Percentiles rank a stretch among this genome's conserved stretches.
phyloP scores from a whole-genome alignment of 2,797 vertebrate species.

The Vespertilio murinus region DNA sequence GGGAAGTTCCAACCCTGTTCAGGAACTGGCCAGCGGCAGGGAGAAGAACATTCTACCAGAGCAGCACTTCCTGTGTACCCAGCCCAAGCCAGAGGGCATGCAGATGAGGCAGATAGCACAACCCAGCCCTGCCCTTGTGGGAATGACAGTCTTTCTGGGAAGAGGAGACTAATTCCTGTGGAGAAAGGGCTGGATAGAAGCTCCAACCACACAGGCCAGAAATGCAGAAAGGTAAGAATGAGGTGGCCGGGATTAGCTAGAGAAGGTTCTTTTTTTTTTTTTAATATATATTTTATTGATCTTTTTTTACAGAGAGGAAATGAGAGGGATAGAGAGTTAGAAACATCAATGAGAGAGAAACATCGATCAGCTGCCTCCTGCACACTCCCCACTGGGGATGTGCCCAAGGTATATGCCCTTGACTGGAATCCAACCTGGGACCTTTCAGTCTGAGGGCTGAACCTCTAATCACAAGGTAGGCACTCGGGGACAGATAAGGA shows the following conservation, averaged over 20 bases:
- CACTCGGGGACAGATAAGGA: not conserved
- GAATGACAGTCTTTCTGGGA: conserved; percentile 16
- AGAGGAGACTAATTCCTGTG: not conserved
- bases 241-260: not conserved
- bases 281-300: no score
- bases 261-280: not conserved
- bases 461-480: no score
- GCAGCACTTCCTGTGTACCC: not conserved
- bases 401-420: no score
- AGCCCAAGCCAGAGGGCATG: not conserved
- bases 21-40: not conserved
- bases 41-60: not conserved
- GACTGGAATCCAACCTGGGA: no score
- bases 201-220: not conserved
- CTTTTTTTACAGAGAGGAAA: no score
- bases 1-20: not conserved
- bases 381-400: no score
- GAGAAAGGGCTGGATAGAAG: not conserved
- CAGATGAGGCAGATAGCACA: not conserved
- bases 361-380: no score
- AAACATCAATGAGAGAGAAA: no score
- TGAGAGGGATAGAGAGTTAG: no score
- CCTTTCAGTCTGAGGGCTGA: no score
- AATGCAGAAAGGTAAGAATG: not conserved
- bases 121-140: not conserved